Evolutionary conservation across 2,888 invertebrate species (phyloP).

Genomic region (Scaptomyza polygonia): DNA sequence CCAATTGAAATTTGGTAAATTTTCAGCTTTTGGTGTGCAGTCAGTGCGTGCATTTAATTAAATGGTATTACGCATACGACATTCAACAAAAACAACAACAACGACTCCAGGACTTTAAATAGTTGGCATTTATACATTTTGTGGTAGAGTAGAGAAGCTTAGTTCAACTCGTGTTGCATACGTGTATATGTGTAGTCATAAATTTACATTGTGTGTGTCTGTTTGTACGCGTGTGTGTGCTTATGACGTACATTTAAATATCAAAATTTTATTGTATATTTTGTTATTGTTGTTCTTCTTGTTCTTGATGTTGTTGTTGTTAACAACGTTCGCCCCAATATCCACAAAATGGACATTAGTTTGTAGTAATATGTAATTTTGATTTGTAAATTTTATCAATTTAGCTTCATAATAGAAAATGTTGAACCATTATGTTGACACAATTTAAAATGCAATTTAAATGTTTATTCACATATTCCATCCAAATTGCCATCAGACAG

Average conservation of each 20-base stretch:
- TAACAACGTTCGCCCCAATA: slow-evolving; percentile 29
- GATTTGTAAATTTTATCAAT: slow-evolving; percentile 70
- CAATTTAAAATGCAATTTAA: slow-evolving; percentile 73
- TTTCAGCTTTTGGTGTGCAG: slow-evolving; percentile 30
- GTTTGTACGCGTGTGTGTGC: background rate
- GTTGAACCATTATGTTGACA: slow-evolving; percentile 61
- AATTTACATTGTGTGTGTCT: slow-evolving; percentile 24
- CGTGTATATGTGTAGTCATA: slow-evolving; percentile 21
- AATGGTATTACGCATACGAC: slow-evolving; percentile 41
- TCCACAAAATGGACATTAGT: slow-evolving; percentile 17
- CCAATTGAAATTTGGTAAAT: slow-evolving; percentile 36
- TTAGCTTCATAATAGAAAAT: slow-evolving; percentile 68
- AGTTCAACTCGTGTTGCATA: slow-evolving; percentile 6
- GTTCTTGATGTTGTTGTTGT: slow-evolving; percentile 43
- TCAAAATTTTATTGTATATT: slow-evolving; percentile 42
- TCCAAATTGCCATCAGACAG: slow-evolving; percentile 23
- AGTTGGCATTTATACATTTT: slow-evolving; percentile 12
- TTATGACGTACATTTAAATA: slow-evolving; percentile 49
- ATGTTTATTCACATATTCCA: slow-evolving; percentile 63
- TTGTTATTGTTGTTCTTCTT: slow-evolving; percentile 11
- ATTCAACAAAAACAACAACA: slow-evolving; percentile 13
- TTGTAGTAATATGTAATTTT: slow-evolving; percentile 64
- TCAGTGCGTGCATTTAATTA: slow-evolving; percentile 58
- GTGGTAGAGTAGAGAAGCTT: slow-evolving; percentile 7
- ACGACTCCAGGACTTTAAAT: slow-evolving; percentile 19